Evolutionary conservation across 53 echinoderm and acorn worm genomes (phyloP).

Genomic region (Temnopleurus reevesii): DNA sequence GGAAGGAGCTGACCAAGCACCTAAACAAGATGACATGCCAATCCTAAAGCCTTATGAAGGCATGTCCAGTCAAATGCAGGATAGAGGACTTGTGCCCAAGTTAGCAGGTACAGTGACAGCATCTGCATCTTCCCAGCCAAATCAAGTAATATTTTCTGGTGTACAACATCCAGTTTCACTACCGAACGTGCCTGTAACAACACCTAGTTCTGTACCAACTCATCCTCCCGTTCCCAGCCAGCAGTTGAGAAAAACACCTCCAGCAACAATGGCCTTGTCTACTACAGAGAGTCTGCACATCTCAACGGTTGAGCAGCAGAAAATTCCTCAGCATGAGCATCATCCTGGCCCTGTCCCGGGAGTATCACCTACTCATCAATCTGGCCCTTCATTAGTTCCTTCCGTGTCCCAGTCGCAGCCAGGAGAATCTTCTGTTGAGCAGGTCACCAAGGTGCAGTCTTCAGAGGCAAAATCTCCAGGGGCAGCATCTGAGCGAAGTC

Average conservation of each 20-base stretch:
- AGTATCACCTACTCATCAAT: conserved; percentile 19
- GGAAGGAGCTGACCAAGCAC: not conserved
- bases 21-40: conserved; percentile 48
- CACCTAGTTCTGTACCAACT: not conserved
- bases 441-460: not conserved
- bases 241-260: conserved; percentile 28
- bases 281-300: conserved; percentile 12
- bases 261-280: conserved; percentile 31
- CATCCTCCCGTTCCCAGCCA: not conserved
- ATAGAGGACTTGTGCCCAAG: conserved; percentile 2
- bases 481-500: conserved; percentile 41
- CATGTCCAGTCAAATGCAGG: not conserved
- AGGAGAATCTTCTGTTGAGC: conserved; percentile 3
- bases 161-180: not conserved
- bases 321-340: not conserved
- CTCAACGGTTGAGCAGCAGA: not conserved
- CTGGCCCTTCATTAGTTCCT: not conserved
- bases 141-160: not conserved
- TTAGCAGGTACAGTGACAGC: not conserved
- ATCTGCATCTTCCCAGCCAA: not conserved
- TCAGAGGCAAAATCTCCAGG: conserved; percentile 36
- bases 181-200: conserved; percentile 15
- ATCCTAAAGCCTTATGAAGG: conserved; percentile 49
- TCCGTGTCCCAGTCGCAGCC: not conserved
- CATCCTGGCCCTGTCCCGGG: conserved; percentile 23